These are phyloP conservation scores for Salvator merianae DNA, from an alignment of 2,113 vertebrate genomes.

Conservation along the genomic window DNA sequence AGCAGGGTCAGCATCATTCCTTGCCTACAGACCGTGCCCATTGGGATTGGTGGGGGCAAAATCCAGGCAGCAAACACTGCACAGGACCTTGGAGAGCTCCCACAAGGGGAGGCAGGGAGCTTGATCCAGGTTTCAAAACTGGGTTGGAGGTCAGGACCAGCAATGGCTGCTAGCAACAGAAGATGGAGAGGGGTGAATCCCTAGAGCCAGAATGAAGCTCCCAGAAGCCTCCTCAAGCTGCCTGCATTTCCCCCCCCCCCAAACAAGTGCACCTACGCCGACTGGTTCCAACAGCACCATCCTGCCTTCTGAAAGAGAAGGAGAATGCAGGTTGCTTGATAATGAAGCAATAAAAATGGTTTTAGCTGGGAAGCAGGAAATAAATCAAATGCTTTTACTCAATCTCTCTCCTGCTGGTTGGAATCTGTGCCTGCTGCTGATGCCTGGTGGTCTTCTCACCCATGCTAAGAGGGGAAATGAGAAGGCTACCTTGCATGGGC, in stretches of 20 bases:
- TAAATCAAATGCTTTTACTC: conserved; percentile 7
- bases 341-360: conserved; percentile 27
- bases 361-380: conserved; percentile 1
- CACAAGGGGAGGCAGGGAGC: too few relatives aligned
- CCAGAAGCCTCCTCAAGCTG: too few relatives aligned
- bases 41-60: too few relatives aligned
- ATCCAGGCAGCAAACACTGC: too few relatives aligned
- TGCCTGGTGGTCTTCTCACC: not conserved
- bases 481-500: not conserved
- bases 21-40: too few relatives aligned
- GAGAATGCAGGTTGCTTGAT: conserved; percentile 1
- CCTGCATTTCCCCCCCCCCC: not conserved
- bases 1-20: too few relatives aligned
- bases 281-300: not conserved
- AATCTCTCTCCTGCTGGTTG: not conserved
- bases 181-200: too few relatives aligned
- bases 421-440: not conserved
- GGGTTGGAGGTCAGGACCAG: too few relatives aligned
- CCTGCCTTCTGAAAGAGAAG: not conserved
- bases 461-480: too few relatives aligned
- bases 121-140: too few relatives aligned
- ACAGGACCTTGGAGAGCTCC: too few relatives aligned
- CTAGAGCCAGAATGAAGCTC: not conserved
- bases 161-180: too few relatives aligned
- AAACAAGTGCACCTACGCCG: not conserved